These are phyloP conservation scores for Cetonia aurata DNA, from an alignment of 2,888 invertebrate species.

Conservation along the genomic window DNA sequence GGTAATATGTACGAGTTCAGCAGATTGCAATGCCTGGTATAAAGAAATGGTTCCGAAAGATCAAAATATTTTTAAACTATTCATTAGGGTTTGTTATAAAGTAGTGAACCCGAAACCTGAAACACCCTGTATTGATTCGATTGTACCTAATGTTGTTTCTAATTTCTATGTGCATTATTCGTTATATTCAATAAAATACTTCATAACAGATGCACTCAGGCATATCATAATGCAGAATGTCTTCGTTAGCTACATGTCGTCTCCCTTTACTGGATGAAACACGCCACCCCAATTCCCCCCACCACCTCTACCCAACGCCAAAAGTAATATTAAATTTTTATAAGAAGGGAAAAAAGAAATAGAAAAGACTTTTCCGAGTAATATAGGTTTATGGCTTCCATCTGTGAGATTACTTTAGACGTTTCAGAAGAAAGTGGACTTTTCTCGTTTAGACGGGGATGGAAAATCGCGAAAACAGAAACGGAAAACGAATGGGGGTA, in stretches of 20 bases:
- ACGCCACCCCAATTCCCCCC: conserved; percentile 12
- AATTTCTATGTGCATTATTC: too few relatives aligned
- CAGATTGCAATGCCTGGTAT: too few relatives aligned
- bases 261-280: conserved; percentile 6
- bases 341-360: conserved; percentile 67
- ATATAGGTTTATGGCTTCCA: conserved; percentile 68
- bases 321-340: conserved; percentile 68
- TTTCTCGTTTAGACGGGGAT: conserved; percentile 52
- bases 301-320: conserved; percentile 11
- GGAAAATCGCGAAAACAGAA: conserved; percentile 35
- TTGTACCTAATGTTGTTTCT: too few relatives aligned
- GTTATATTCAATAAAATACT: too few relatives aligned
- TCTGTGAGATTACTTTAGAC: conserved; percentile 68
- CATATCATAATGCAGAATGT: conserved; percentile 8
- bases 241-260: conserved; percentile 12
- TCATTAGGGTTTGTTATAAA: too few relatives aligned
- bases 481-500: neutral
- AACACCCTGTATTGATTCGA: too few relatives aligned
- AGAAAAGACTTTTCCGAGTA: conserved; percentile 67
- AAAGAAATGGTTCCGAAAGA: too few relatives aligned
- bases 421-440: conserved; percentile 67
- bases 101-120: too few relatives aligned
- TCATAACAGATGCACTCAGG: too few relatives aligned
- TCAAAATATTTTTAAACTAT: too few relatives aligned
- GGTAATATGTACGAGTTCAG: too few relatives aligned